Conservation (phyloP, 2,888 invertebrate genomes). For the Trisateles emortualis region DNA sequence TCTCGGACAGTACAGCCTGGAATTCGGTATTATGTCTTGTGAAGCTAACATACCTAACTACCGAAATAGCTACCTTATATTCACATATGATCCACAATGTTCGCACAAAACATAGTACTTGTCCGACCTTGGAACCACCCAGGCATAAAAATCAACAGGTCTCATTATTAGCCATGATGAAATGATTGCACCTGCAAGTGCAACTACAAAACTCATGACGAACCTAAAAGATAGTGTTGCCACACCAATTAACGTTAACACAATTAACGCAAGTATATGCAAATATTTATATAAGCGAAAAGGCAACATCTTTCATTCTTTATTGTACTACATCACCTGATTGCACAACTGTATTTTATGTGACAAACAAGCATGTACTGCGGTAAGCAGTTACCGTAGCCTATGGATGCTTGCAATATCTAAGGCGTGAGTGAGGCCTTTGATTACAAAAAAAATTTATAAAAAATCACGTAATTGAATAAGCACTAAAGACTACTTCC, state of each 20-base stretch:
- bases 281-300: constrained; percentile 28
- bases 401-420: too few species aligned
- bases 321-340: background rate
- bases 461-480: too few species aligned
- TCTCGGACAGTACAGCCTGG: too few species aligned
- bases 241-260: constrained; percentile 13
- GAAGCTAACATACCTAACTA: too few species aligned
- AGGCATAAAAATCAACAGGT: constrained; percentile 24
- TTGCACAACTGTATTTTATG: background rate
- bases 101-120: constrained; percentile 12
- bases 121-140: constrained; percentile 23
- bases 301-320: background rate
- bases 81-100: background rate
- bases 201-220: background rate
- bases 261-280: constrained; percentile 14
- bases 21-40: too few species aligned
- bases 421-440: too few species aligned
- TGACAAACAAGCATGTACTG: background rate
- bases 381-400: too few species aligned
- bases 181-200: constrained; percentile 7
- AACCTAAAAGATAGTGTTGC: constrained; percentile 6
- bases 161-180: constrained; percentile 11
- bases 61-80: too few species aligned
- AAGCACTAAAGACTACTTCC: too few species aligned
- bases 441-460: too few species aligned